Evolutionary conservation across 1,140 invertebrate genomes (phyloP).

Genomic region (Leptinotarsa defecta): DNA sequence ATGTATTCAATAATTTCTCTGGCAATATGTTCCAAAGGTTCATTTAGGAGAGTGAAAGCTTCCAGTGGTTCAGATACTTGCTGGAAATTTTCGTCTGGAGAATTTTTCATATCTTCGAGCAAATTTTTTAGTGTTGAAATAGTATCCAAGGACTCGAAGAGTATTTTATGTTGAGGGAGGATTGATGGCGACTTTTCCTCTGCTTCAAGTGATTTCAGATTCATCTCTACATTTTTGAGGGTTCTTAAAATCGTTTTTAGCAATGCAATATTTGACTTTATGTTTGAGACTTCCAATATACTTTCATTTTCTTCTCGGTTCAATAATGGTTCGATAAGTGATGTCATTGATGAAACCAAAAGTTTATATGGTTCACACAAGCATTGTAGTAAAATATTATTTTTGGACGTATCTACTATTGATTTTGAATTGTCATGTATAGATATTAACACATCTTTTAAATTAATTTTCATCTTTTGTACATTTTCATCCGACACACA

Average conservation of each 20-base stretch:
- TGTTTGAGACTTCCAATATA: not conserved
- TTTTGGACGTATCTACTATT: constrained; percentile 26
- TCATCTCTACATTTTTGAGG: not conserved
- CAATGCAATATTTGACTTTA: not conserved
- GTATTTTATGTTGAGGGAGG: not conserved
- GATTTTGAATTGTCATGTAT: constrained; percentile 1
- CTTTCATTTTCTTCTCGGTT: no score
- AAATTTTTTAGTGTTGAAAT: no score
- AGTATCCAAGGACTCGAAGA: no score
- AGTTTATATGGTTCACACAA: constrained; percentile 41
- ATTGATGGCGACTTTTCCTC: not conserved
- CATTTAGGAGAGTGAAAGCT: no score
- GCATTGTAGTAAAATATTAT: constrained; percentile 29
- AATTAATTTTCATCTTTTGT: not conserved
- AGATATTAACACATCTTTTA: not conserved
- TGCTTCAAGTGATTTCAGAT: not conserved
- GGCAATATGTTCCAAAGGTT: no score
- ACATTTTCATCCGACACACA: not conserved
- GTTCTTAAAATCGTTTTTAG: not conserved
- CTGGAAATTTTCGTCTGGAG: no score
- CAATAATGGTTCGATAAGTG: not conserved
- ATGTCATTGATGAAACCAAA: not conserved
- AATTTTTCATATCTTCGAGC: no score
- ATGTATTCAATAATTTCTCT: no score
- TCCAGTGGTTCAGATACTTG: no score